Evolutionary conservation across 2,797 vertebrate species (phyloP), one percentile per base, ranked within the genome.

Genomic region (Notolepis coatsorum): DNA sequence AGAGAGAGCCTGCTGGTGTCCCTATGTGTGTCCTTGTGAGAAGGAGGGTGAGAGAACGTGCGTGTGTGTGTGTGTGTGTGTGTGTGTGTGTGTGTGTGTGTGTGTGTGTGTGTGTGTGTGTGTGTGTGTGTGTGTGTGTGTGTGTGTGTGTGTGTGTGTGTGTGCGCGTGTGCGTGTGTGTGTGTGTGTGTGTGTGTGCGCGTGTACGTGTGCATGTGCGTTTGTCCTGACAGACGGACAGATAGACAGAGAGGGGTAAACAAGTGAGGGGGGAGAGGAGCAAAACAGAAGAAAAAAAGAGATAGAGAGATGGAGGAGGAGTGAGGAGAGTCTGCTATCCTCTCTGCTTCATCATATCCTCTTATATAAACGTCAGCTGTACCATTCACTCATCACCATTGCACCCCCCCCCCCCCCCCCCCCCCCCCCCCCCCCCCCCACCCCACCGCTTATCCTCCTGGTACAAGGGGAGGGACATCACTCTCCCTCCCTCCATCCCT

Each of bases 321-420:
- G 72, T 73, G 85, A 83, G 89, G 88, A 92, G 95, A 95, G 94
- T 95, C 96, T 95, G 96, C 95, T 94, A 94, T 94, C 95, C 96
- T 95, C 95, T 96, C 83, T 95, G 95, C 96, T 96, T 96, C 96
- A 99, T 99, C 97, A 98, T 98, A 99, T 99, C 97, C 96, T 98
- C 97, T 98, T 98, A 99, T 99, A 99, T 99, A 99, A 98, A 99
- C 97, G 97, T 99, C 97, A 99, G 93, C 94, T 94, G 95, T 97
- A 96, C 96, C 95, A 96, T 97, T 97, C 96, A 95, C 97, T 96
- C 96, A 96, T 96, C 96, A 95, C 96, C 94, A 96, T 98, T 98
- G 97, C 97, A 85, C 95, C 96, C 98, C 95, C 96, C 96, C 96
- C 95, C 96, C 98, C 91, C 91, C 90, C 90, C 80, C 78, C 53